phyloP scores from a whole-genome alignment of 2,888 invertebrate genomes.

The Cosmia trapezina region DNA sequence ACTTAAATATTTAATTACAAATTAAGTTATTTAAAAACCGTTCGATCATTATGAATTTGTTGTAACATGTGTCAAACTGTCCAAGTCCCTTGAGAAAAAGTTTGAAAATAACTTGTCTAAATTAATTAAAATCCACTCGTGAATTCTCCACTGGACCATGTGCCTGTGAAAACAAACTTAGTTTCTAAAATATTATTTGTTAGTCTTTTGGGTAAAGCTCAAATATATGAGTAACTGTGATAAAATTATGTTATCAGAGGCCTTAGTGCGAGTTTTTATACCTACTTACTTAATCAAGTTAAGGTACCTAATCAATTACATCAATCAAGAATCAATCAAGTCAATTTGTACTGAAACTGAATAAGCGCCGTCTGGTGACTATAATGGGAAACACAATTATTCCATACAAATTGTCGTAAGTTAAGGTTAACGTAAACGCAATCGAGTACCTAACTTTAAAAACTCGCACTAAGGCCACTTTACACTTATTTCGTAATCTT shows the following conservation, averaged over 20 bases:
- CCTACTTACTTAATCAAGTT: too few relatives aligned
- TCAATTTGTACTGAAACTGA: too few relatives aligned
- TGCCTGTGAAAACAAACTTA: conserved; percentile 39
- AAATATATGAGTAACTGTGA: conserved; percentile 11
- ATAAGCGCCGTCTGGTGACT: too few relatives aligned
- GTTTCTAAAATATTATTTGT: conserved; percentile 37
- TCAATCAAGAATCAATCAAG: too few relatives aligned
- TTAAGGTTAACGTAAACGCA: too few relatives aligned
- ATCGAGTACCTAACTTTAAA: too few relatives aligned
- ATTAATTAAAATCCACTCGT: conserved; percentile 50
- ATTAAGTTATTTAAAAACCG: conserved; percentile 39
- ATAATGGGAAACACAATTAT: too few relatives aligned
- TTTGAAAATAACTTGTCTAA: conserved; percentile 52
- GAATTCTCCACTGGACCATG: conserved; percentile 25
- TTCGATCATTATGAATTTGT: conserved; percentile 50
- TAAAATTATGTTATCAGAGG: conserved; percentile 6
- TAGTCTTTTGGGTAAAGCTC: conserved; percentile 14
- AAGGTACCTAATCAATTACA: too few relatives aligned
- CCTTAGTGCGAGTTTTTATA: too few relatives aligned
- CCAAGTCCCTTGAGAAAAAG: conserved; percentile 46
- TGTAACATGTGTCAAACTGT: conserved; percentile 49
- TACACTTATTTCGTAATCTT: not conserved
- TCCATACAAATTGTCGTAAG: too few relatives aligned
- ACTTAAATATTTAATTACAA: conserved; percentile 12
- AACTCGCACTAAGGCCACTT: too few relatives aligned